Conservation (phyloP, 2,888 invertebrate genomes). For the Holacanthella duospinosa region DNA sequence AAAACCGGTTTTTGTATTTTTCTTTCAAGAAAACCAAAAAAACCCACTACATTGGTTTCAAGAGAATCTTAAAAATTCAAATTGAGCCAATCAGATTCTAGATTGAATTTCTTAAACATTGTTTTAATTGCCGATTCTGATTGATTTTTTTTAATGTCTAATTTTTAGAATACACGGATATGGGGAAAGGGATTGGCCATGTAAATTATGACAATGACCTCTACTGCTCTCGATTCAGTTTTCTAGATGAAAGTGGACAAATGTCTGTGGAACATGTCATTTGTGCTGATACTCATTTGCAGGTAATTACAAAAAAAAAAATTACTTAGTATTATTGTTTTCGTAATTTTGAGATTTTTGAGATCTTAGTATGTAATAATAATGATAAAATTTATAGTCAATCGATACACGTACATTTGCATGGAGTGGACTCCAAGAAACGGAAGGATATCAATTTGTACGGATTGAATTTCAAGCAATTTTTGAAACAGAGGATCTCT, state of each 20-base stretch:
- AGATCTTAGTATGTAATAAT: background rate
- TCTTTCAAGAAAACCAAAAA: no score
- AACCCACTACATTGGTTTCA: no score
- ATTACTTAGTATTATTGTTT: no score
- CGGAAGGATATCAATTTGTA: background rate
- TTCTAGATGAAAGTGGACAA: background rate
- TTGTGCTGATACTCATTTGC: background rate
- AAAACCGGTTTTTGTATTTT: no score
- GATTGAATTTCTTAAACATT: no score
- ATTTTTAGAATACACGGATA: background rate
- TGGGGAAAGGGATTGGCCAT: background rate
- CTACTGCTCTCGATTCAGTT: background rate
- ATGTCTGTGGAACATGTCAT: background rate
- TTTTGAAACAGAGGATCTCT: background rate
- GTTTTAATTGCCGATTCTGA: no score
- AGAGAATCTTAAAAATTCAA: no score
- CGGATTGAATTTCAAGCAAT: background rate
- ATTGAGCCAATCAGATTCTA: no score
- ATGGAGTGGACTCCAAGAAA: background rate
- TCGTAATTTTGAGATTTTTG: background rate
- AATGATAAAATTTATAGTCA: background rate
- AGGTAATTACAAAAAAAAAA: no score
- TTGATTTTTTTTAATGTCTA: background rate
- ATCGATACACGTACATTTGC: background rate
- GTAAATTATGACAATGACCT: background rate